Base-by-base conservation (phyloP, 2,888 invertebrate species). In the Ctenicera cuprea region DNA sequence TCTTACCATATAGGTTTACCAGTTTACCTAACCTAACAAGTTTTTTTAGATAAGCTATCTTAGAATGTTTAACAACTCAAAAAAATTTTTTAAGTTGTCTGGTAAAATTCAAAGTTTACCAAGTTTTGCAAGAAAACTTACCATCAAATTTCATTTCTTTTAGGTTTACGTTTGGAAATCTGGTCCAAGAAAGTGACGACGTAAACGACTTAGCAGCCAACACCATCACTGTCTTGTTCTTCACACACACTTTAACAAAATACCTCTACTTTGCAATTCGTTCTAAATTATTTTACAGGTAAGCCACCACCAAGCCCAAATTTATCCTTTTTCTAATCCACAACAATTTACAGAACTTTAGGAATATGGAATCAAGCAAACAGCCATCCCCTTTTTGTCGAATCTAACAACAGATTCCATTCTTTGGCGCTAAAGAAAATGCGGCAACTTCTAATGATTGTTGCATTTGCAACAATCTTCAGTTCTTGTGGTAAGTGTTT, bases 301-400 rank as follows among this genome's bases (percentile, higher is more conserved):
- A 82, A 87, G 85, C 63, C 1, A n/a, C 20, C 16, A 22, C 14
- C 16, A 22, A 33, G 37, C 26, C 11, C n/a, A 30, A 30, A 59
- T 12, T 14, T n/a, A 38, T 0, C 14, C 16, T 8, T 41, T 41
- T 41, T 41, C 33, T 30, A 12, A 30, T 9, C 12, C 0, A 7
- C 43, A 33, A 45, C 14, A n/a, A 11, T 18, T 52, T 5, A 11
- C 43, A 92, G 95, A 82, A 94, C 94, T 0, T 85, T 95, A 45
- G 93, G 92, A 33, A 92, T 94, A 75, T 96, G 95, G 95, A 95
- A 95, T 85, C 94, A 94, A 86, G 91, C 93, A 0, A 95, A 95
- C 86, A 92, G 93, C 66, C 95, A 96, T 87, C 95, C 95, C 0
- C 85, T 96, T 45, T 96, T 96, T 85, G 92, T 94, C 57, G 95